Conservation (phyloP, 2,888 invertebrate genomes). For the Vesta saturnalis region DNA sequence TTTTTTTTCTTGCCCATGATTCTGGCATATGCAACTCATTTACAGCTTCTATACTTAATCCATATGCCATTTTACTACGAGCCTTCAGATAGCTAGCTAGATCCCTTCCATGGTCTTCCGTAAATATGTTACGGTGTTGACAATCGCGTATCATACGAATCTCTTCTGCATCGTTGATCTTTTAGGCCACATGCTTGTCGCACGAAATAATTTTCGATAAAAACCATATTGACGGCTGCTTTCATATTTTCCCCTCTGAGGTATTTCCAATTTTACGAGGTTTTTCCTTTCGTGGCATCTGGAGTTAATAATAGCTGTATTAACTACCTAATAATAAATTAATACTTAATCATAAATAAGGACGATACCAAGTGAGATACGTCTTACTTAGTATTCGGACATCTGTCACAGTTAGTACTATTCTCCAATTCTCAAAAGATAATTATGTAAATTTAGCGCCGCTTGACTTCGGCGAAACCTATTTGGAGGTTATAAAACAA, state of each 20-base stretch:
- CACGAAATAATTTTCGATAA: too few species aligned
- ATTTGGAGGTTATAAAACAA: not conserved
- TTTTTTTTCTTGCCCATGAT: constrained; percentile 3
- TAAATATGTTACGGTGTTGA: too few species aligned
- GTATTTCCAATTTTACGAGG: constrained; percentile 3
- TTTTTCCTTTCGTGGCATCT: constrained; percentile 6
- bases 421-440: not conserved
- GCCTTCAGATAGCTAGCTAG: too few species aligned
- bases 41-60: not conserved
- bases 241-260: not conserved
- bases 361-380: not conserved
- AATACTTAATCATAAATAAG: constrained; percentile 9
- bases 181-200: too few species aligned
- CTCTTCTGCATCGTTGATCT: too few species aligned
- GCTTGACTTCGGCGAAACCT: not conserved
- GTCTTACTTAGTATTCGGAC: not conserved
- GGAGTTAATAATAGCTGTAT: not conserved
- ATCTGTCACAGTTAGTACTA: constrained; percentile 5
- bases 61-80: too few species aligned
- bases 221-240: too few species aligned
- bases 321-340: constrained; percentile 1
- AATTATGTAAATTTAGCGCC: constrained; percentile 3
- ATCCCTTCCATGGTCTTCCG: too few species aligned
- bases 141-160: too few species aligned
- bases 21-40: not conserved